phyloP scores from a whole-genome alignment of 1,140 invertebrate genomes.

The Leptinotarsa lineolata region DNA sequence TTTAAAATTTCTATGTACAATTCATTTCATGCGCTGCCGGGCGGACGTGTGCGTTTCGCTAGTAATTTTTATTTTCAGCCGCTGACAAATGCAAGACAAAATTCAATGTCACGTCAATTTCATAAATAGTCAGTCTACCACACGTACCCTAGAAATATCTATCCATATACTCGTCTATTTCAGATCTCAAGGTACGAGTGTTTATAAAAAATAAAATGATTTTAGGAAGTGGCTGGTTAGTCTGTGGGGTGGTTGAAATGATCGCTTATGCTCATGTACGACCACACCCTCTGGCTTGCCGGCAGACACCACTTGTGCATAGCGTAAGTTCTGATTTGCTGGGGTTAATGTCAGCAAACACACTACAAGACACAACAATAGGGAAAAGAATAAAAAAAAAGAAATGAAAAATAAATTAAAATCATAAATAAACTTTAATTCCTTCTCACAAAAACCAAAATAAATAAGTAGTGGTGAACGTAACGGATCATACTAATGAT shows the following conservation, averaged over 20 bases:
- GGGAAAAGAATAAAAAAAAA: constrained; percentile 39
- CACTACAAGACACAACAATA: constrained; percentile 46
- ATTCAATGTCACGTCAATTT: constrained; percentile 27
- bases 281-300: neutral
- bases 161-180: constrained; percentile 41
- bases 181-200: constrained; percentile 45
- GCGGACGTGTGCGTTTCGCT: constrained; percentile 46
- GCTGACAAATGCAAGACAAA: constrained; percentile 19
- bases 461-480: constrained; percentile 40
- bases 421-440: constrained; percentile 48
- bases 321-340: constrained; percentile 35
- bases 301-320: constrained; percentile 42
- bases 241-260: constrained; percentile 38
- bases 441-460: constrained; percentile 42
- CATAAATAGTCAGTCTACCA: constrained; percentile 35
- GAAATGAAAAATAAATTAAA: constrained; percentile 33
- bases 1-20: constrained; percentile 51
- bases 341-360: constrained; percentile 46
- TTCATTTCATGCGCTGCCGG: constrained; percentile 47
- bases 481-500: constrained; percentile 42
- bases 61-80: constrained; percentile 26
- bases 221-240: constrained; percentile 51
- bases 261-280: constrained; percentile 10
- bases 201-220: constrained; percentile 49
- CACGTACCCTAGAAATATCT: constrained; percentile 34